Evolutionary conservation across 1,140 invertebrate species (phyloP).

Genomic region (Chymomyza costata): DNA sequence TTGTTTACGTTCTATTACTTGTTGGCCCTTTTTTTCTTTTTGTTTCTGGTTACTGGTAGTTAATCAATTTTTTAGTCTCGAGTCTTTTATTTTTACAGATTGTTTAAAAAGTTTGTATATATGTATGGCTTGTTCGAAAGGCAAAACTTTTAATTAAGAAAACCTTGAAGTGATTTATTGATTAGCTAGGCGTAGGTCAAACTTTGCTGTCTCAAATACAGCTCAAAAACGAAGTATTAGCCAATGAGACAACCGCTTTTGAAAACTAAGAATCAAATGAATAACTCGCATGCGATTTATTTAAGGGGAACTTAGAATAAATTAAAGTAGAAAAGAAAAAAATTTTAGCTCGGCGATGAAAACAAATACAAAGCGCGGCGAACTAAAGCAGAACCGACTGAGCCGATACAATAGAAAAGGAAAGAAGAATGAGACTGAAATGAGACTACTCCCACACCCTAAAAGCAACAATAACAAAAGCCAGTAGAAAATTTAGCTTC

Average conservation of each 20-base stretch:
- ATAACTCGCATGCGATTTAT: background rate
- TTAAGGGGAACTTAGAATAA: conserved; percentile 17
- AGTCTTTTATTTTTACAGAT: conserved; percentile 23
- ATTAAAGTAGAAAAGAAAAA: conserved; percentile 10
- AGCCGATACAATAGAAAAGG: no score
- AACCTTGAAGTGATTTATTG: conserved; percentile 75
- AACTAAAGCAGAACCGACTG: conserved; percentile 47
- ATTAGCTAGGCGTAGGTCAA: conserved; percentile 47
- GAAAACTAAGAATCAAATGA: no score
- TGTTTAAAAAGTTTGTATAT: no score
- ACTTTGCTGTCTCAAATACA: no score
- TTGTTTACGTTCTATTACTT: conserved; percentile 15
- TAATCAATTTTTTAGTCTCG: conserved; percentile 63
- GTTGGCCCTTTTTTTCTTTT: conserved; percentile 26
- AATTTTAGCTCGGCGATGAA: background rate
- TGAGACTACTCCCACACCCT: conserved; percentile 1
- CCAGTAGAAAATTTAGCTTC: conserved; percentile 6
- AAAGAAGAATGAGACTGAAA: background rate
- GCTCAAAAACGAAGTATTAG: no score
- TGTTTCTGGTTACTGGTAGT: conserved; percentile 60
- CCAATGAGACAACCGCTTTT: no score
- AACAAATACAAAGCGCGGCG: conserved; percentile 64
- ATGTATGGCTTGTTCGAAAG: conserved; percentile 47
- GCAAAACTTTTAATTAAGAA: conserved; percentile 75
- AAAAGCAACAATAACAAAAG: no score